Evolutionary conservation across 2,888 invertebrate genomes (phyloP).

Genomic region (Crematogaster levior): DNA sequence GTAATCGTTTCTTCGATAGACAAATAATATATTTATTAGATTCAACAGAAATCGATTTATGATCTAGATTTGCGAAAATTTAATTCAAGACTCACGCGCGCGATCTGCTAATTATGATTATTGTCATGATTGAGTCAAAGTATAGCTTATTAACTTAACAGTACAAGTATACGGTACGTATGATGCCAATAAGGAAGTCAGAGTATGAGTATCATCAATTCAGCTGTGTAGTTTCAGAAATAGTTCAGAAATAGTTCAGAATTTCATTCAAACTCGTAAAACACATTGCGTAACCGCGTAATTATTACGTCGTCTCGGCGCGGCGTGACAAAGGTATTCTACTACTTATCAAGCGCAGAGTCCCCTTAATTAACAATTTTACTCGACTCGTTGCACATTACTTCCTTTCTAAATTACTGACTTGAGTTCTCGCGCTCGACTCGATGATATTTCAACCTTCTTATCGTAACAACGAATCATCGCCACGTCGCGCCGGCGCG

Average conservation of each 20-base stretch:
- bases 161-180: not conserved
- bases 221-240: not conserved
- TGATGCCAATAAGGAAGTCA: not conserved
- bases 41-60: not conserved
- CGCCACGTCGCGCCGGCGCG: conserved; percentile 16
- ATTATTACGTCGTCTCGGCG: conserved; percentile 14
- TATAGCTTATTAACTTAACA: not conserved
- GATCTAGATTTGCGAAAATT: not conserved
- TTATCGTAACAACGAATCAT: conserved; percentile 65
- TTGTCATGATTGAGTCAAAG: too few species aligned
- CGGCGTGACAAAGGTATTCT: conserved; percentile 47
- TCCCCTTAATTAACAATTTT: conserved; percentile 70
- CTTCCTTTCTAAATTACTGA: conserved; percentile 67
- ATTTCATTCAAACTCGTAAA: not conserved
- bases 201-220: not conserved
- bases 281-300: not conserved
- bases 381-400: conserved; percentile 66
- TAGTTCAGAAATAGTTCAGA: not conserved
- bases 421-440: conserved; percentile 64
- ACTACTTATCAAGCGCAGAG: conserved; percentile 55
- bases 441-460: conserved; percentile 63
- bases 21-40: not conserved
- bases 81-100: not conserved
- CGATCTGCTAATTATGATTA: not conserved
- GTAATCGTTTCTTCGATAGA: not conserved